Percentiles rank a stretch among this genome's conserved stretches.
phyloP scores from a whole-genome alignment of 2,113 vertebrate genomes.

The Orthonyx spaldingii region DNA sequence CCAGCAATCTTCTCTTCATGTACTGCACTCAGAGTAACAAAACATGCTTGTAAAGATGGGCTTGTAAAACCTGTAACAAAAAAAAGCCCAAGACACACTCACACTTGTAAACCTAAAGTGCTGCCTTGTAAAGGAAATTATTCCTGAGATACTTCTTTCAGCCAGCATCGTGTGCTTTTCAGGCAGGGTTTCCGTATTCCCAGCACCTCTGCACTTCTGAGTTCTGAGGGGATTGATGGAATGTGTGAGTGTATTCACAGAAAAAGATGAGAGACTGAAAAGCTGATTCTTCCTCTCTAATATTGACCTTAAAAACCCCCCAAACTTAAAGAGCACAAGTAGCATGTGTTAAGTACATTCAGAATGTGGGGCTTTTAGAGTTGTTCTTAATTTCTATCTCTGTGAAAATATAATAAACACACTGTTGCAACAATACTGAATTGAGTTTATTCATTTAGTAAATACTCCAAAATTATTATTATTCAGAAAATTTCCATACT shows the following conservation, averaged over 20 bases:
- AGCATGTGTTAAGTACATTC: neutral
- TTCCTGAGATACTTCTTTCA: neutral
- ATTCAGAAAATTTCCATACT: neutral
- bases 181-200: neutral
- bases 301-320: neutral
- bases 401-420: neutral
- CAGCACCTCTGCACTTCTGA: neutral
- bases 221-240: neutral
- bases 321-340: neutral
- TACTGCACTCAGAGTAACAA: neutral
- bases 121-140: neutral
- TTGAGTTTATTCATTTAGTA: neutral
- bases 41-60: neutral
- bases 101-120: neutral
- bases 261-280: neutral
- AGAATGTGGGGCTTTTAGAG: neutral
- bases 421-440: neutral
- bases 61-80: neutral
- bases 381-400: neutral
- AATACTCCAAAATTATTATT: neutral
- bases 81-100: neutral
- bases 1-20: neutral
- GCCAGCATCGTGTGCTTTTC: neutral
- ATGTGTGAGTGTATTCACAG: neutral
- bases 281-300: neutral